Base-by-base conservation (phyloP, 2,888 invertebrate species). In the Drosophila emarginata region DNA sequence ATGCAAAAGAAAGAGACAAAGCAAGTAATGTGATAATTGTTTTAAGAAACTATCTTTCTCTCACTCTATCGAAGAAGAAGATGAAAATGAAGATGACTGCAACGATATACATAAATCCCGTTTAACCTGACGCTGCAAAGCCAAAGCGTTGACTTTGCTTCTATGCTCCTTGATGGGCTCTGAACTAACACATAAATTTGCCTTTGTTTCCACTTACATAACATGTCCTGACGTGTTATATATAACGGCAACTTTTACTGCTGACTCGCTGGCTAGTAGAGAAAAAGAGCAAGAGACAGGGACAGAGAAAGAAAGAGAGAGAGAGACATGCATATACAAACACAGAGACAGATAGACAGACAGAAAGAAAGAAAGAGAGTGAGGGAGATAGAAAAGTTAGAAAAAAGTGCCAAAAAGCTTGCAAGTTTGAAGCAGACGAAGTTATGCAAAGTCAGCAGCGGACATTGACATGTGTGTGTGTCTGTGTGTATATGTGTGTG, bases 401-500 rank as follows among this genome's bases (percentile, higher is more conserved):
- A 51, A 69, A 74, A 77, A 70, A 76, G 78, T 81, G 78, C 77
- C 81, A 76, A 76, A 78, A 78, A 67, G 78, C 76, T 85, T 68
- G 71, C 72, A 82, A 79, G 63, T 78, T 78, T 74, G 65, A 79
- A 75, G 71, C 73, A 78, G 78, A 70, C 80, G 71, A 82, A 83
- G 85, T 82, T 82, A 83, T 82, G 82, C 82, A 85, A 85, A 83
- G 78, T 83, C 86, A 86, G 83, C 83, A 76, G 74, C 80, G 86
- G 84, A 86, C 86, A 84, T 84, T 83, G 80, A 84, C 84, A 84
- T 86, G 80, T 28, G 58, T 67, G 72, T 64, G 75, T 72, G 67
- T 56, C 57, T 56, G 39, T 64, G 64, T 65, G 51, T 60, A 61
- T 58, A 57, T 59, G 57, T 51, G 32, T 59, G 54, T 54, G 56